Evolutionary conservation across 2,888 invertebrate species (phyloP).

Genomic region (Drosophila anomalata): DNA sequence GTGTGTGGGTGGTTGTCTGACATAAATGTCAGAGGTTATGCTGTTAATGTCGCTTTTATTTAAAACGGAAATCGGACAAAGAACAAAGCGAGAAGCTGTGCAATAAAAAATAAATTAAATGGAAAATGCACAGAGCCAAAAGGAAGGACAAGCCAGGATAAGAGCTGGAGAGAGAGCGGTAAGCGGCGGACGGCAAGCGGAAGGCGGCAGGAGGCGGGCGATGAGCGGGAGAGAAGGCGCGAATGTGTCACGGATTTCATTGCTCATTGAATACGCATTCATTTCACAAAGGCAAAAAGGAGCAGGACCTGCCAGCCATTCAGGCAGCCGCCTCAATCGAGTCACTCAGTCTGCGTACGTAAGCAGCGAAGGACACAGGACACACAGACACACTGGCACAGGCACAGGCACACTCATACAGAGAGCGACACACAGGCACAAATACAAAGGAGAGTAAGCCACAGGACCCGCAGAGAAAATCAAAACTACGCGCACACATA

Average conservation of each 20-base stretch:
- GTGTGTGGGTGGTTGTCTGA: constrained; percentile 55
- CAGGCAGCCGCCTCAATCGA: constrained; percentile 76
- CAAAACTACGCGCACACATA: constrained; percentile 78
- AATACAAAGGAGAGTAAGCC: constrained; percentile 69
- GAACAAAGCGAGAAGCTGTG: constrained; percentile 51
- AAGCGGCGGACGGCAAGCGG: not conserved
- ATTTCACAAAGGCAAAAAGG: constrained; percentile 61
- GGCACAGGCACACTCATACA: constrained; percentile 34
- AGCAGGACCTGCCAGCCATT: constrained; percentile 59
- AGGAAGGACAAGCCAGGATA: constrained; percentile 14
- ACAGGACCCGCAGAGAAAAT: constrained; percentile 73
- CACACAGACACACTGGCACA: constrained; percentile 30
- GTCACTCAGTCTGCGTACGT: constrained; percentile 81
- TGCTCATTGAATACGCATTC: constrained; percentile 80
- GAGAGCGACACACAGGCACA: constrained; percentile 12
- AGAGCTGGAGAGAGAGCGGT: constrained; percentile 17
- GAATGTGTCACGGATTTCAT: constrained; percentile 81
- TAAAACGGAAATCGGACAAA: constrained; percentile 71
- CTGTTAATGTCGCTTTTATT: constrained; percentile 80
- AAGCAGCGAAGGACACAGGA: constrained; percentile 77
- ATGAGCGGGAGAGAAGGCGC: constrained; percentile 53
- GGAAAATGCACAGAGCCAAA: constrained; percentile 67
- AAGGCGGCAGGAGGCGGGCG: not conserved
- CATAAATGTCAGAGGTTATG: constrained; percentile 78
- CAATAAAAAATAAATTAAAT: constrained; percentile 80